These are phyloP conservation scores for Dryas iulia DNA, from an alignment of 1,140 invertebrate genomes.

Conservation along the genomic window DNA sequence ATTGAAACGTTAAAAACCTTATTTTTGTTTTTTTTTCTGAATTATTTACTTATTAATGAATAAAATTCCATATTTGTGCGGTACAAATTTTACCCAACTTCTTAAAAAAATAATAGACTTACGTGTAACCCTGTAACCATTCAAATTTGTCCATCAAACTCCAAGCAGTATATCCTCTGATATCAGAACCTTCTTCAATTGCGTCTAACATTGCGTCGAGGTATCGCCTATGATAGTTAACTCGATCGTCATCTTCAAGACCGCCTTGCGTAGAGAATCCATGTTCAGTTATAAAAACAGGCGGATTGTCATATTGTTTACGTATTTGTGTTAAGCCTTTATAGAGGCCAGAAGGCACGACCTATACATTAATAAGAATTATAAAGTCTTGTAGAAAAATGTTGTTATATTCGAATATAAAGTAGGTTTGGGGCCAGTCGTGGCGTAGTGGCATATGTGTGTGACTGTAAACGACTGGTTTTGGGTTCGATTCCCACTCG, in stretches of 20 bases:
- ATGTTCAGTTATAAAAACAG: constrained; percentile 57
- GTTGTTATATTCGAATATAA: no score
- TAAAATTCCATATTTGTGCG: no score
- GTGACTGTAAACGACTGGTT: no score
- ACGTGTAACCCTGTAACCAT: constrained; percentile 75
- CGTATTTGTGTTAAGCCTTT: constrained; percentile 52
- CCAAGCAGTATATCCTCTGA: constrained; percentile 82
- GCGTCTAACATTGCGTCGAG: constrained; percentile 55
- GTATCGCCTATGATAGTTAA: constrained; percentile 77
- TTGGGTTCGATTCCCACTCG: no score
- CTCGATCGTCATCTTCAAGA: constrained; percentile 49
- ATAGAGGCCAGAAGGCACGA: constrained; percentile 52
- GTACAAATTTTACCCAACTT: no score
- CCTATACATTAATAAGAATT: no score
- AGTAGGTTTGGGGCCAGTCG: no score
- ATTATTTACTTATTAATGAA: no score
- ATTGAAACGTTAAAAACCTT: no score
- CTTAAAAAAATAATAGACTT: constrained; percentile 49
- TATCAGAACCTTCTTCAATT: constrained; percentile 60
- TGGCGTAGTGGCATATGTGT: no score
- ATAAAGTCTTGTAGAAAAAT: no score
- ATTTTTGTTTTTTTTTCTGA: no score
- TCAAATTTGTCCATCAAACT: constrained; percentile 85
- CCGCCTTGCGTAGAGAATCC: constrained; percentile 61
- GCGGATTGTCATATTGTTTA: constrained; percentile 55